Percentiles rank a stretch among this genome's conserved stretches.
phyloP scores from a whole-genome alignment of 2,888 invertebrate genomes.

The Ophioninae sp. region DNA sequence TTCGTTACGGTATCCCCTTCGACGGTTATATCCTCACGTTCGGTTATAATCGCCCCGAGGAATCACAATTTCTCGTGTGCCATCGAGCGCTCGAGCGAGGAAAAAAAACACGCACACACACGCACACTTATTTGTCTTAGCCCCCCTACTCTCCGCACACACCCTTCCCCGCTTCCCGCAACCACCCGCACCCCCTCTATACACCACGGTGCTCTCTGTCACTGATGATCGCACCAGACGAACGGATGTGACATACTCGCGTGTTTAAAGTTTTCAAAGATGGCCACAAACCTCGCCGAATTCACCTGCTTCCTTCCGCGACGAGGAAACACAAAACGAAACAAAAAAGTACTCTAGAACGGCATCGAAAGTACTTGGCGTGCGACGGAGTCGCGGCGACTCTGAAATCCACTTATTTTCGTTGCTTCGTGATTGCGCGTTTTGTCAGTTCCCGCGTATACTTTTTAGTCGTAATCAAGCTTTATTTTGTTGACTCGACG shows the following conservation, averaged over 20 bases:
- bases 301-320: conserved; percentile 67
- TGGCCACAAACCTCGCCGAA: conserved; percentile 69
- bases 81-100: conserved; percentile 71
- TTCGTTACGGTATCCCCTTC: conserved; percentile 34
- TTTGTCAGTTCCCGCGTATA: conserved; percentile 10
- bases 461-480: conserved; percentile 20
- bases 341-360: neutral
- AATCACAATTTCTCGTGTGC: conserved; percentile 76
- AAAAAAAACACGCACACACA: conserved; percentile 68
- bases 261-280: conserved; percentile 70
- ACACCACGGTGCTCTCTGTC: conserved; percentile 34
- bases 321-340: conserved; percentile 60
- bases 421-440: conserved; percentile 2
- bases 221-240: conserved; percentile 70
- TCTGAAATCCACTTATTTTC: conserved; percentile 12
- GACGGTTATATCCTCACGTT: conserved; percentile 37
- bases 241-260: conserved; percentile 78
- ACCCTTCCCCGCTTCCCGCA: conserved; percentile 11
- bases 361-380: neutral
- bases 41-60: conserved; percentile 59
- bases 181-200: conserved; percentile 2
- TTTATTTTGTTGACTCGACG: conserved; percentile 7
- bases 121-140: conserved; percentile 76
- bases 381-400: neutral
- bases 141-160: conserved; percentile 72